Evolutionary conservation across 2,797 vertebrate genomes (phyloP).

Genomic region (Oreortyx pictus): DNA sequence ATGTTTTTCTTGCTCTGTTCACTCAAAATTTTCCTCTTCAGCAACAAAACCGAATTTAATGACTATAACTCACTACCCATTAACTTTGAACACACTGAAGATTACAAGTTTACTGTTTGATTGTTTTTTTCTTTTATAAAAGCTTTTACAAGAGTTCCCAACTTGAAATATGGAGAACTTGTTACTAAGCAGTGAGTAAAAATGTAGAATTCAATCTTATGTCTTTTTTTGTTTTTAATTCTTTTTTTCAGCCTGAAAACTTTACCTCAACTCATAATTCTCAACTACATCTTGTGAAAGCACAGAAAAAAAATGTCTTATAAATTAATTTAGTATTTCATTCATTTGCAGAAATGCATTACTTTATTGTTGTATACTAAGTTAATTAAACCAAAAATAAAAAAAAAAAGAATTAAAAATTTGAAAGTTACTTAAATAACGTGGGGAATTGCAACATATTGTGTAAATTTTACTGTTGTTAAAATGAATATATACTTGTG

Average conservation of each 20-base stretch:
- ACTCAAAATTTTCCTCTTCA: not conserved
- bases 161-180: not conserved
- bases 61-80: not conserved
- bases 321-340: not conserved
- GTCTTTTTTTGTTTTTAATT: too few relatives aligned
- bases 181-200: not conserved
- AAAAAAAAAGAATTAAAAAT: rapidly evolving
- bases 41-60: not conserved
- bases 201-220: not conserved
- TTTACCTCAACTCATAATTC: not conserved
- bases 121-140: not conserved
- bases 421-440: not conserved
- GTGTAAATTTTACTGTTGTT: not conserved
- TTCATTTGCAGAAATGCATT: not conserved
- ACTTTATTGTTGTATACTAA: not conserved
- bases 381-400: not conserved
- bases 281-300: not conserved
- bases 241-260: not conserved
- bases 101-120: rapidly evolving
- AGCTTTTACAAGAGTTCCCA: not conserved
- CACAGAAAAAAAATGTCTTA: too few relatives aligned
- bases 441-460: not conserved
- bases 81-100: not conserved
- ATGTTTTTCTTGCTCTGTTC: not conserved
- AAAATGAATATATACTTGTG: not conserved